phyloP scores from a whole-genome alignment of 2,113 vertebrate species.

The Cheilinus undulatus region DNA sequence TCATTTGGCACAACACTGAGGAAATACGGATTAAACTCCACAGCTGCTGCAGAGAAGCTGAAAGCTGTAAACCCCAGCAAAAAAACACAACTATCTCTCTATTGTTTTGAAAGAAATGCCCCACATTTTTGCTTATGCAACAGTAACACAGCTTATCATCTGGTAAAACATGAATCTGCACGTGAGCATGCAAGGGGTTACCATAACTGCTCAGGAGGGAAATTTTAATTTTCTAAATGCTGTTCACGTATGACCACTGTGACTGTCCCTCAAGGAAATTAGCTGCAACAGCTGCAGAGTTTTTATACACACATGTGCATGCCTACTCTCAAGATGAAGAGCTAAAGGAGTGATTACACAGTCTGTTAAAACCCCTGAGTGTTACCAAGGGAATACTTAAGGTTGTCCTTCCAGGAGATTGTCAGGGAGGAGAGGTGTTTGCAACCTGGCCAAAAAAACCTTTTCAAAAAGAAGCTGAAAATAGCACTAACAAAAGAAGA shows the following conservation, averaged over 20 bases:
- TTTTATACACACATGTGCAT: constrained; percentile 28
- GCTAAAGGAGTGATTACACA: constrained; percentile 46
- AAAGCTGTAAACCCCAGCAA: constrained; percentile 5
- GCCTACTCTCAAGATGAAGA: constrained; percentile 31
- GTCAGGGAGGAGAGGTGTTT: constrained; percentile 22
- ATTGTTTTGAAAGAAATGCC: constrained; percentile 9
- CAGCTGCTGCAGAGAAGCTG: constrained; percentile 19
- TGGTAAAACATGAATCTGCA: too few species aligned
- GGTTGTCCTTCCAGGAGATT: constrained; percentile 37
- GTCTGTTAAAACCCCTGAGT: constrained; percentile 39
- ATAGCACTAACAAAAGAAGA: too few species aligned
- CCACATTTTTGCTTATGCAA: not conserved
- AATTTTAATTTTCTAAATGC: not conserved
- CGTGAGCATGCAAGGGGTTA: not conserved
- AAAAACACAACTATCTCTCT: constrained; percentile 15
- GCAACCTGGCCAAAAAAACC: constrained; percentile 14
- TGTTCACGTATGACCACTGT: constrained; percentile 12
- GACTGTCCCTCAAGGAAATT: constrained; percentile 9
- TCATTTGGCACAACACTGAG: constrained; percentile 40
- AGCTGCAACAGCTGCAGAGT: constrained; percentile 17
- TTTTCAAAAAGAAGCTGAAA: constrained; percentile 19
- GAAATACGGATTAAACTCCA: constrained; percentile 40
- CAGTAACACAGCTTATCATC: not conserved
- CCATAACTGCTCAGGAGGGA: not conserved
- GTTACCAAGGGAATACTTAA: constrained; percentile 36